Base-by-base conservation (phyloP, 1,140 invertebrate species). In the Hypsibius dujardini region DNA sequence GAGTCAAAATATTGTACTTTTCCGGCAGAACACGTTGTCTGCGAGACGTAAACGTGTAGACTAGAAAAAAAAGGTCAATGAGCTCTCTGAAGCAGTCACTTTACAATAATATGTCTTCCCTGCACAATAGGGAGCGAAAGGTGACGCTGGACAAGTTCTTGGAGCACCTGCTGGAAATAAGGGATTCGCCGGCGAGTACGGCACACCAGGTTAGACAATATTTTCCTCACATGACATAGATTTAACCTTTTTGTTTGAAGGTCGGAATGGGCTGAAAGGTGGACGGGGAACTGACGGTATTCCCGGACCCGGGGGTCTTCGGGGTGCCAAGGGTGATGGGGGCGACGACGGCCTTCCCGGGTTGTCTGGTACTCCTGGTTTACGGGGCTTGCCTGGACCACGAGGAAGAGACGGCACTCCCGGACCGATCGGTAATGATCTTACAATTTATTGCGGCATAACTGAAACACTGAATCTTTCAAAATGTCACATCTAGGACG, bases 341-440 rank as follows among this genome's bases (percentile, higher is more conserved):
- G 75, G 74, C 42, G 72, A 74, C 46, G 67, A 45, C 46, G 76
- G 74, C n/a, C 71, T 72, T 59, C 70, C 72, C 73, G 76, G 76
- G 56, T 70, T 67, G n/a, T 74, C 72, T 42, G 77, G 78, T 70
- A 60, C 69, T n/a, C 76, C 73, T 46, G 77, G 77, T 70, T 72
- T 72, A 40, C 70, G 50, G 14, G 76, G 76, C 47, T 28, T 59
- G 1, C 67, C 76, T 12, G 76, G 76, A 45, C 46, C 71, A 15
- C 14, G 59, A 14, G 76, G 76, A 14, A 73, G 75, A 46, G 47
- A 59, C 15, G 76, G 76, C 46, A 47, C 76, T 12, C 72, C 72
- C 47, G 76, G 77, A 40, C 76, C 75, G 42, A 73, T 76, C 70
- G 76, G 76, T 69, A 75, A 76, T 71, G 47, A 69, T 42, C 15